These are phyloP conservation scores for Pseudoatta argentina DNA, from an alignment of 1,140 invertebrate genomes.

Conservation along the genomic window DNA sequence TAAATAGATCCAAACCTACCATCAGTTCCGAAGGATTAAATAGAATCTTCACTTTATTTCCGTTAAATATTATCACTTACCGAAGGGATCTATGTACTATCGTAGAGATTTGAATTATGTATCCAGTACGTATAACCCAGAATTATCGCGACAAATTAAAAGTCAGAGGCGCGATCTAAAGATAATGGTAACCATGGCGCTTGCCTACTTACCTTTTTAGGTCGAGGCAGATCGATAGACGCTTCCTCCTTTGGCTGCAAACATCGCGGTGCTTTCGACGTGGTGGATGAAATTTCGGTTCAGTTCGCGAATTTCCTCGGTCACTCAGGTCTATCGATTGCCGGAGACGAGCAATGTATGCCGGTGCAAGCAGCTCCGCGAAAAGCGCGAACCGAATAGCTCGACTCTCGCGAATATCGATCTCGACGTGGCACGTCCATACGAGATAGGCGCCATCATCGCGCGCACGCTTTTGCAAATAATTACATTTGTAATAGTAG, in stretches of 20 bases:
- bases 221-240: constrained; percentile 54
- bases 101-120: too few relatives aligned
- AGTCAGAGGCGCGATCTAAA: constrained; percentile 6
- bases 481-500: constrained; percentile 35
- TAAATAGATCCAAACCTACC: too few relatives aligned
- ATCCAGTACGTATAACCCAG: neutral
- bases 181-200: constrained; percentile 52
- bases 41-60: neutral
- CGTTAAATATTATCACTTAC: neutral
- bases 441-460: neutral
- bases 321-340: constrained; percentile 43
- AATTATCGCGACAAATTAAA: constrained; percentile 17
- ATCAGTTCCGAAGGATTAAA: neutral
- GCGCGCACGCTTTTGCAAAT: constrained; percentile 44
- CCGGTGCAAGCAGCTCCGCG: neutral
- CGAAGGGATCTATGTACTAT: too few relatives aligned
- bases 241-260: constrained; percentile 35
- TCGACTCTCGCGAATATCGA: constrained; percentile 1
- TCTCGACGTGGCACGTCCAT: too few relatives aligned
- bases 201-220: constrained; percentile 55
- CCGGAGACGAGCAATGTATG: constrained; percentile 8
- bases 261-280: constrained; percentile 31
- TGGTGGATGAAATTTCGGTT: constrained; percentile 51
- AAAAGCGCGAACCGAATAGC: constrained; percentile 6
- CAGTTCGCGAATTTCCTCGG: constrained; percentile 44